A percentile compares a stretch with the other conserved stretches of the same genome.
These are phyloP conservation scores for Gallinago stenura DNA, from an alignment of 2,797 vertebrate genomes.

Conservation along the genomic window DNA sequence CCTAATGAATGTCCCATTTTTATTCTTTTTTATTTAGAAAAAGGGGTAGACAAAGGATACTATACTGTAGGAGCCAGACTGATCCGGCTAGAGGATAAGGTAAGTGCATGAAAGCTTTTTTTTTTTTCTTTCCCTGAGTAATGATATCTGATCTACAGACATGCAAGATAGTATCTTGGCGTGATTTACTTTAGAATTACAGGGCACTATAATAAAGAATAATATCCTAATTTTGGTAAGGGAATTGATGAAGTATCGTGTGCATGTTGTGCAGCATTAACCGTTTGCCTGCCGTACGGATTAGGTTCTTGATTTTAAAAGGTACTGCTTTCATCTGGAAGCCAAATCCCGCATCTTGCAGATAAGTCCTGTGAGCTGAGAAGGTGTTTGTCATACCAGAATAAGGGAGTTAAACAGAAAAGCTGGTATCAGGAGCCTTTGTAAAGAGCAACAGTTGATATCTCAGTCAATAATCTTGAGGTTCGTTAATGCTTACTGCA, in stretches of 20 bases:
- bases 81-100: slow-evolving; percentile 91
- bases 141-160: slow-evolving; percentile 47
- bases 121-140: neutral
- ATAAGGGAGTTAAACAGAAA: neutral
- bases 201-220: slow-evolving; percentile 35
- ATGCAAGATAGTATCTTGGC: slow-evolving; percentile 29
- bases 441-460: neutral
- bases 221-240: slow-evolving; percentile 42
- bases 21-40: slow-evolving; percentile 79
- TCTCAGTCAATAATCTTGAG: neutral
- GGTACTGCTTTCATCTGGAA: neutral
- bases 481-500: neutral
- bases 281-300: neutral
- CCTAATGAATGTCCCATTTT: slow-evolving; percentile 21
- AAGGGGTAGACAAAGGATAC: slow-evolving; percentile 90
- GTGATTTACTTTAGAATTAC: slow-evolving; percentile 60
- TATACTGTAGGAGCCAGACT: slow-evolving; percentile 89
- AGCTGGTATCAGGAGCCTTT: neutral
- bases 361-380: neutral
- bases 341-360: neutral
- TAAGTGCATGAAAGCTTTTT: slow-evolving; percentile 71
- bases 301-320: neutral
- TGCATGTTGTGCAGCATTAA: slow-evolving; percentile 5
- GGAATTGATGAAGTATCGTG: neutral
- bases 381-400: neutral